These are phyloP conservation scores for Tragelaphus imberbis DNA, from an alignment of 2,113 vertebrate genomes.

Conservation along the genomic window DNA sequence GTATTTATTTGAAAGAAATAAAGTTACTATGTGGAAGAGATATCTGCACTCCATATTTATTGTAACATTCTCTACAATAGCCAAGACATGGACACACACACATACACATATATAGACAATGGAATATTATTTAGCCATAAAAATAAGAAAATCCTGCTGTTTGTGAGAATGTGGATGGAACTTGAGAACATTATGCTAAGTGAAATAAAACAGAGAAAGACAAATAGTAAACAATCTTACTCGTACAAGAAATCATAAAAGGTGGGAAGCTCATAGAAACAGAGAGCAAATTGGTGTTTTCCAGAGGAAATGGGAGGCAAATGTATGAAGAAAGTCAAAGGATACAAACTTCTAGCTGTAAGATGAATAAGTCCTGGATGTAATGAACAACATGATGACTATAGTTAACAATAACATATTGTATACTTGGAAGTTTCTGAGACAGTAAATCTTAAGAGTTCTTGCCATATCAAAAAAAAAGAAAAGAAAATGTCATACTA, in stretches of 20 bases:
- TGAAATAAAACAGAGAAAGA: not conserved
- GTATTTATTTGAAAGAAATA: not conserved
- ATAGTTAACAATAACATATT: too few relatives aligned
- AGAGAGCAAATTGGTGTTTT: not conserved
- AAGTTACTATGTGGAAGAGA: not conserved
- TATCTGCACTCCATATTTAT: not conserved
- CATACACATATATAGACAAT: not conserved
- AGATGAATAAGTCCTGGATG: not conserved
- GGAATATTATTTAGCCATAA: not conserved
- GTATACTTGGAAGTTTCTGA: too few relatives aligned
- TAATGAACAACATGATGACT: not conserved
- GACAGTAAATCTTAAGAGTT: too few relatives aligned
- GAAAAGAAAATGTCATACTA: too few relatives aligned
- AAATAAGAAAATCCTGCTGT: not conserved
- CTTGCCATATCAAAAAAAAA: too few relatives aligned
- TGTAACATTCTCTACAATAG: not conserved
- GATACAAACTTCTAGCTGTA: not conserved
- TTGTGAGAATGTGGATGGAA: not conserved
- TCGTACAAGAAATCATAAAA: not conserved
- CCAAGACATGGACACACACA: not conserved
- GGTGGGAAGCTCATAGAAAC: not conserved
- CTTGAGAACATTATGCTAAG: not conserved
- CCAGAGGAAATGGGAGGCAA: accelerated
- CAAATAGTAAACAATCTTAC: not conserved
- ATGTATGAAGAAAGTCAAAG: not conserved